A percentile compares a stretch with the other conserved stretches of the same genome.
Evolutionary conservation across 2,113 vertebrate genomes (phyloP).

Genomic region (Cyanoderma ruficeps): DNA sequence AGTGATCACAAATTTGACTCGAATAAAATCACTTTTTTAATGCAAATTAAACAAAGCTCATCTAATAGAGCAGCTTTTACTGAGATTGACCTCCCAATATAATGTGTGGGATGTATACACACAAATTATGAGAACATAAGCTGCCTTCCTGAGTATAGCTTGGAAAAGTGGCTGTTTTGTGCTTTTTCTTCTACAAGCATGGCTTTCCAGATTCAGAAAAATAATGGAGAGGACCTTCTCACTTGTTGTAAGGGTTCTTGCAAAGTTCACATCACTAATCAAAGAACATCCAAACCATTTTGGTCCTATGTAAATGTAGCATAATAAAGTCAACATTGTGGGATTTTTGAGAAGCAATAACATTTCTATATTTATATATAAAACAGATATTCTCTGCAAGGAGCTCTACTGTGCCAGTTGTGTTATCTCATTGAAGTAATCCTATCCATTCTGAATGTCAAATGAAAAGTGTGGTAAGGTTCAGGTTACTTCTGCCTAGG

Average conservation of each 20-base stretch:
- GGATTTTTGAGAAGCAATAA: neutral
- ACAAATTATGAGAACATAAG: neutral
- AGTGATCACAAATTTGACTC: neutral
- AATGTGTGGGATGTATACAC: neutral
- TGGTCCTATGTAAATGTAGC: neutral
- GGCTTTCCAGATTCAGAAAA: neutral
- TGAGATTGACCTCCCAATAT: neutral
- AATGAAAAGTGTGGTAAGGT: neutral
- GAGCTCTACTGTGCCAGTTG: neutral
- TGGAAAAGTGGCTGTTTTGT: neutral
- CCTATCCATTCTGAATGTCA: neutral
- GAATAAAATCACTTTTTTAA: neutral
- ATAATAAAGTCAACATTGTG: neutral
- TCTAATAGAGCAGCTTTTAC: neutral
- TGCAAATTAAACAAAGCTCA: neutral
- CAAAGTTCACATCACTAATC: neutral
- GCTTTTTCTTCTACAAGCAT: neutral
- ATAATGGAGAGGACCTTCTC: neutral
- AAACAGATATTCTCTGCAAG: neutral
- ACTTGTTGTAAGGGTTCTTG: neutral
- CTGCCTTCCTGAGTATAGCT: neutral
- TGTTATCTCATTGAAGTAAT: neutral
- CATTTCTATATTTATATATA: neutral
- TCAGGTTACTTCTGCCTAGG: neutral
- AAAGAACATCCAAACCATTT: neutral